These are phyloP conservation scores for Clarias macrocephalus DNA, from an alignment of 2,113 vertebrate species.

Conservation along the genomic window DNA sequence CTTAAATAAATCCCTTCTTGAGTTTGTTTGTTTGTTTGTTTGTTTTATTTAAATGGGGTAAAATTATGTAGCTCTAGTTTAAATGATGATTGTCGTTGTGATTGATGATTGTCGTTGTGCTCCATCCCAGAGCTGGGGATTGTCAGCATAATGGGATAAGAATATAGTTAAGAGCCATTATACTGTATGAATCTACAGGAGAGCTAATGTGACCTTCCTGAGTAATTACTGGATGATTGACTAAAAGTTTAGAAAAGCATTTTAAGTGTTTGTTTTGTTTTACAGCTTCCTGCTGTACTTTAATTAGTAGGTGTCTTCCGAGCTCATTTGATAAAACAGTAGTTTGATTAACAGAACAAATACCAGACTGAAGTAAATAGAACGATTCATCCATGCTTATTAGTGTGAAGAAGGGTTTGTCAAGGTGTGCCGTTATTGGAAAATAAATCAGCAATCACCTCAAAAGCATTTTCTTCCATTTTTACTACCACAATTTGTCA, in stretches of 20 bases:
- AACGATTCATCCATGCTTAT: background rate
- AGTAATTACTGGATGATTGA: background rate
- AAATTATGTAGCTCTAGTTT: background rate
- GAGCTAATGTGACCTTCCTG: background rate
- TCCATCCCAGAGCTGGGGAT: background rate
- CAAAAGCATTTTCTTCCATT: background rate
- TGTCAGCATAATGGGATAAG: constrained; percentile 2
- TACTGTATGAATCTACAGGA: background rate
- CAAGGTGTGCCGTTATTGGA: background rate
- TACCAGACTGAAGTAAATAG: background rate
- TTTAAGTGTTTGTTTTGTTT: background rate
- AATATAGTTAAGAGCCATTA: constrained; percentile 1
- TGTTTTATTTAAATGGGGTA: background rate
- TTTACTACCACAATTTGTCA: background rate
- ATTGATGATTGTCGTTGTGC: background rate
- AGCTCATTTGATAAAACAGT: background rate
- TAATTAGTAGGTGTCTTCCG: background rate
- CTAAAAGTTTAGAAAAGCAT: background rate
- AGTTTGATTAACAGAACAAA: background rate
- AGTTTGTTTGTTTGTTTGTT: background rate
- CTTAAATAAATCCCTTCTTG: background rate
- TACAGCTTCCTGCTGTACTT: background rate
- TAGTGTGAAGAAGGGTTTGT: background rate
- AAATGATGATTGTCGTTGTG: background rate
- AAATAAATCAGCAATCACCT: background rate